These are phyloP conservation scores for Fundulus diaphanus DNA, from an alignment of 2,797 vertebrate species.

Conservation along the genomic window DNA sequence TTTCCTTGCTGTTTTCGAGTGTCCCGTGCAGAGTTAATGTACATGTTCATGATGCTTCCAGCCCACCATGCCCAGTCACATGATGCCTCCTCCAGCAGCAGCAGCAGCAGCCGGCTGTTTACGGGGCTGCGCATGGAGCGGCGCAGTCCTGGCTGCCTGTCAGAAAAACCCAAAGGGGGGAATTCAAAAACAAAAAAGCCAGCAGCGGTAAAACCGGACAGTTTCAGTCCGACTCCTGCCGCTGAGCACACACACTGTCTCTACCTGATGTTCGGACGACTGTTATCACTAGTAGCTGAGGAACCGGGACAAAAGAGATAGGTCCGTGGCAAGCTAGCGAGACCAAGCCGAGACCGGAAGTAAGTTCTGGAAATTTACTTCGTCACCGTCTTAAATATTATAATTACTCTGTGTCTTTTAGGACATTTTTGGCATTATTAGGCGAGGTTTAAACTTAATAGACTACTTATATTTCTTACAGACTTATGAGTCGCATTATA, in stretches of 20 bases:
- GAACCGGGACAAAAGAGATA: slow-evolving; percentile 25
- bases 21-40: neutral
- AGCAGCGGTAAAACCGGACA: neutral
- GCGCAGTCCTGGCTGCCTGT: neutral
- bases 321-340: slow-evolving; percentile 9
- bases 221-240: accelerated
- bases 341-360: slow-evolving; percentile 14
- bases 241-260: accelerated
- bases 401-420: too few species aligned
- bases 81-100: neutral
- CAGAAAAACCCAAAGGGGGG: neutral
- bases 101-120: slow-evolving; percentile 3
- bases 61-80: slow-evolving; percentile 3
- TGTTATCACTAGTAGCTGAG: neutral
- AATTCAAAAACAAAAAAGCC: neutral
- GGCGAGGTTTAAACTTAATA: neutral
- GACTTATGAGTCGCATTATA: too few species aligned
- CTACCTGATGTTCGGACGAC: accelerated
- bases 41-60: neutral
- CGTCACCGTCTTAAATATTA: neutral
- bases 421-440: too few species aligned
- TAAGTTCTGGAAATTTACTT: neutral
- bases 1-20: neutral
- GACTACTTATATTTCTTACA: too few species aligned
- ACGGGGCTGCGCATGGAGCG: neutral